A percentile compares a stretch with the other conserved stretches of the same genome.
These are phyloP conservation scores for Papilio dardanus DNA, from an alignment of 1,140 invertebrate species.

Conservation along the genomic window DNA sequence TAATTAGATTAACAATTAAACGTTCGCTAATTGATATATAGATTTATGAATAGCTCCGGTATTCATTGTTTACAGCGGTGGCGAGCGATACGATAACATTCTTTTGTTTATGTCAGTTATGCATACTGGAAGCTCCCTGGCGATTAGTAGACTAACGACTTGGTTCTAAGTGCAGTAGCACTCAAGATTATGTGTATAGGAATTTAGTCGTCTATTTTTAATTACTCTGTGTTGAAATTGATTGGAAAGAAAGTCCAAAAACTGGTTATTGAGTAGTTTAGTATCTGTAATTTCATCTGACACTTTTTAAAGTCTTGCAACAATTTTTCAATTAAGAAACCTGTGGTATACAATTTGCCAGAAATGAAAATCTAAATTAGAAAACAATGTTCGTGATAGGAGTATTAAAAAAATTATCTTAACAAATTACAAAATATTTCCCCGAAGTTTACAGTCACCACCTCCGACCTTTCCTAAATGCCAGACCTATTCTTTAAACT, in stretches of 20 bases:
- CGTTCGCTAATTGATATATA: conserved; percentile 16
- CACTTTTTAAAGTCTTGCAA: too few species aligned
- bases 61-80: conserved; percentile 19
- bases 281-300: too few species aligned
- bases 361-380: too few species aligned
- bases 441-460: neutral
- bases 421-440: too few species aligned
- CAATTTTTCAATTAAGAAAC: neutral
- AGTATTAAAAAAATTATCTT: too few species aligned
- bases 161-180: neutral
- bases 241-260: too few species aligned
- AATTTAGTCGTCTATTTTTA: neutral
- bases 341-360: neutral
- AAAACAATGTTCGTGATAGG: too few species aligned
- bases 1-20: conserved; percentile 35
- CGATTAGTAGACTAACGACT: conserved; percentile 6
- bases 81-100: conserved; percentile 5
- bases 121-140: neutral
- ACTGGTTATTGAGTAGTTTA: too few species aligned
- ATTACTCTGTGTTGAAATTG: neutral
- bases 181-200: neutral
- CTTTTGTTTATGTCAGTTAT: conserved; percentile 22
- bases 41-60: conserved; percentile 22
- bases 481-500: conserved; percentile 5
- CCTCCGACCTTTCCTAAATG: conserved; percentile 24